Conservation (phyloP, 2,888 invertebrate genomes). For the Drosophila merina region DNA sequence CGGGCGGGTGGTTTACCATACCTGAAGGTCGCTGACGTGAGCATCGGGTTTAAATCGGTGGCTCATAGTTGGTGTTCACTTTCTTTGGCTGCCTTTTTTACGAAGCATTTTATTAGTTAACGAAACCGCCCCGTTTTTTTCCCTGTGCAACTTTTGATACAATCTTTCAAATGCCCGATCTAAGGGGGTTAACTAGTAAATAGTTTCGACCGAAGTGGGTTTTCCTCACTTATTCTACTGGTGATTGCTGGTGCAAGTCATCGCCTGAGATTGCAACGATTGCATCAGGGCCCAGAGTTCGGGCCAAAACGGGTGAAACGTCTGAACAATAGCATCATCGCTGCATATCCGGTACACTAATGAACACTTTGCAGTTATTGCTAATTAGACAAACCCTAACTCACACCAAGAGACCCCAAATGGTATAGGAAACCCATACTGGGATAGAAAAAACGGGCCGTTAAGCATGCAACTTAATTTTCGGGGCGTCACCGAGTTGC, state of each 20-base stretch:
- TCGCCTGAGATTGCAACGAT: slow-evolving; percentile 35
- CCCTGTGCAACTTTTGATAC: neutral
- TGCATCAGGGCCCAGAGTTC: slow-evolving; percentile 31
- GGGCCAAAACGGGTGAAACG: slow-evolving; percentile 10
- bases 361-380: slow-evolving; percentile 64
- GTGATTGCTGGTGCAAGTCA: slow-evolving; percentile 28
- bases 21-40: slow-evolving; percentile 69
- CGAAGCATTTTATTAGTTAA: too few relatives aligned
- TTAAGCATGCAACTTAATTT: slow-evolving; percentile 50
- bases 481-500: slow-evolving; percentile 62
- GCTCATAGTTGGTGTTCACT: slow-evolving; percentile 11
- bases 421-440: neutral
- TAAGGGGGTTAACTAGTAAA: slow-evolving; percentile 6
- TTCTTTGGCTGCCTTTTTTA: slow-evolving; percentile 40
- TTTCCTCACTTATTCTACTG: slow-evolving; percentile 21
- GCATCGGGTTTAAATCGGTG: neutral
- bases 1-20: slow-evolving; percentile 17
- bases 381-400: slow-evolving; percentile 64
- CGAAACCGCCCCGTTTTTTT: neutral
- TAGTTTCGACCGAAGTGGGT: slow-evolving; percentile 23
- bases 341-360: slow-evolving; percentile 76
- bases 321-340: slow-evolving; percentile 71
- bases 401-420: slow-evolving; percentile 13
- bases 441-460: slow-evolving; percentile 12
- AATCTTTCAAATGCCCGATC: slow-evolving; percentile 4